phyloP scores from a whole-genome alignment of 2,797 vertebrate genomes.

The Coluber constrictor region DNA sequence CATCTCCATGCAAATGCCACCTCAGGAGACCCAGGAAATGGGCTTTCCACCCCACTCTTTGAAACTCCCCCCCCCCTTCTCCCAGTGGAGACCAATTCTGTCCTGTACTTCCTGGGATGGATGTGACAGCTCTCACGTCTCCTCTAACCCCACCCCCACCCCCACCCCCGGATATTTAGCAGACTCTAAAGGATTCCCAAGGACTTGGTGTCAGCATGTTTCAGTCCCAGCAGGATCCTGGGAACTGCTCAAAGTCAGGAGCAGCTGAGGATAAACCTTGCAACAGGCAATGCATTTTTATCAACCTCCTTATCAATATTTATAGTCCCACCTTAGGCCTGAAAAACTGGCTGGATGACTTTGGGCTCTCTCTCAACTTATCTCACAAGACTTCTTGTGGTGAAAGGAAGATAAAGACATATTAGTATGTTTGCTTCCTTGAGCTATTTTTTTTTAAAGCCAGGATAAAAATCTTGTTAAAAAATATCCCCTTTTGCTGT shows the following conservation, averaged over 20 bases:
- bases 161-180: no score
- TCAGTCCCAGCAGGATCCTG: not conserved
- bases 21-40: no score
- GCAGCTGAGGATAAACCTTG: not conserved
- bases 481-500: not conserved
- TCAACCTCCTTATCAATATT: not conserved
- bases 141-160: no score
- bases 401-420: not conserved
- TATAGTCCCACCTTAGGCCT: not conserved
- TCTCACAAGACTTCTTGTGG: not conserved
- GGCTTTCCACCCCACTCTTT: no score
- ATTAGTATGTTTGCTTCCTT: not conserved
- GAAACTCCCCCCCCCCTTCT: no score
- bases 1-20: no score
- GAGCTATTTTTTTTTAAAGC: not conserved
- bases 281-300: not conserved
- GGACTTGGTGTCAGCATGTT: not conserved
- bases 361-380: not conserved
- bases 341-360: not conserved
- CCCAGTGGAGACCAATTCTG: no score
- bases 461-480: not conserved
- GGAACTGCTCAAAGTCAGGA: not conserved
- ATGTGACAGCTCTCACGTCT: no score
- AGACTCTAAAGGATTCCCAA: no score
- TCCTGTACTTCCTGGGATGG: no score